Base-by-base conservation (phyloP, 2,797 vertebrate species). In the Tokudaia muenninki region DNA sequence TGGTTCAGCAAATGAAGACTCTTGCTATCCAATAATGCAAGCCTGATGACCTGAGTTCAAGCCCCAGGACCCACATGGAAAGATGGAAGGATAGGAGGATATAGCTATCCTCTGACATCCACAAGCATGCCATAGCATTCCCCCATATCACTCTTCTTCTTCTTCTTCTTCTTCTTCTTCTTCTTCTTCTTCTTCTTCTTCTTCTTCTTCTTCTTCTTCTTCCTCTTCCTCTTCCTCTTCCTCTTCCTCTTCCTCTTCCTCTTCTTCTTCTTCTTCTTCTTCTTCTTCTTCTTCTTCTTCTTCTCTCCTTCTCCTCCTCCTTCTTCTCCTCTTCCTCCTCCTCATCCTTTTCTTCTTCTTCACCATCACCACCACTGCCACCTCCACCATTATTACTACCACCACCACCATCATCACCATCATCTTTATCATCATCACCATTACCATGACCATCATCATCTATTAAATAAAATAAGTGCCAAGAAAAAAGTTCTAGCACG, bases 211-310 rank as follows among this genome's bases (percentile, higher is more conserved):
- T 24, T 24, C 22, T 24, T 9, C 22, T 24, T 8, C 59, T 8
- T 22, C 24, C 29, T 10, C 3, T 10, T 3, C 10, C 11, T 10
- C 57, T 63, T 11, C 61, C 24, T 10, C 7, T 24, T 10, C 22
- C 2, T 0, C 8, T 0, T 24, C n/a, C 0, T 21, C n/a, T 3
- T 63, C 61, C 3, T 63, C 59, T 3, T 61, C 59, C 1, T 61
- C 59, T 0, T 26, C 59, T 7, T 61, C 59, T 2, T 44, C 16
- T 17, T 17, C 74, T 3, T 26, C 37, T 0, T 24, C n/a, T 0
- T 21, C n/a, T 3, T 63, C 61, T 1, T 63, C 61, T 3, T 63
- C 61, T 1, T 63, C 61, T 0, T 26, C 61, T 2, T 61, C 59
- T 2, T 61, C 59, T 7, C n/a, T n/a, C n/a, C n/a, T n/a, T 24